These are phyloP conservation scores for Pandemis cinnamomeana DNA, from an alignment of 2,888 invertebrate species.

Conservation along the genomic window DNA sequence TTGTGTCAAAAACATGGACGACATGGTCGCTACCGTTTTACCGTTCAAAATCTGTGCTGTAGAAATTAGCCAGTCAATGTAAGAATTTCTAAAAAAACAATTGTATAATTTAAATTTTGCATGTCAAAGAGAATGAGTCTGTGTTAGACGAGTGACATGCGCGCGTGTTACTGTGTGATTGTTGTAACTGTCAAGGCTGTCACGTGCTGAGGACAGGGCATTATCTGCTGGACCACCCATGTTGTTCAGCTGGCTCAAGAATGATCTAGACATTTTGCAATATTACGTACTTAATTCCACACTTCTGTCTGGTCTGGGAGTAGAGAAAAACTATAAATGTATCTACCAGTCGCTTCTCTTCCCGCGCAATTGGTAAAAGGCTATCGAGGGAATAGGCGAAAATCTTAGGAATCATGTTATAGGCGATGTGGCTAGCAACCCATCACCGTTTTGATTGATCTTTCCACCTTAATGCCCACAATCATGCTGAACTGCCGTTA, in stretches of 20 bases:
- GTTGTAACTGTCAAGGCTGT: constrained; percentile 29
- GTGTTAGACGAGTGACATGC: not conserved
- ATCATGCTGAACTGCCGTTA: too few species aligned
- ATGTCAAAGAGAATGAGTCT: constrained; percentile 14
- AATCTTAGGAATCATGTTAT: too few species aligned
- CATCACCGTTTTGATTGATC: too few species aligned
- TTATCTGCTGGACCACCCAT: constrained; percentile 23
- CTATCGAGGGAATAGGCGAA: too few species aligned
- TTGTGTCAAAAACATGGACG: not conserved
- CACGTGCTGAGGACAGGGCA: not conserved
- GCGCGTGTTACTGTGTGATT: constrained; percentile 22
- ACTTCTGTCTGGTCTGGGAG: too few species aligned
- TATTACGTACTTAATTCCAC: not conserved
- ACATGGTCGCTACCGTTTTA: not conserved
- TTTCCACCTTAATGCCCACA: too few species aligned
- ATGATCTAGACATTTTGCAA: not conserved
- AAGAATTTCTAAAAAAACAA: constrained; percentile 8
- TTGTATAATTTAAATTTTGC: constrained; percentile 8
- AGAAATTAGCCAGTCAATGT: not conserved
- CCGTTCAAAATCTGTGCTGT: not conserved
- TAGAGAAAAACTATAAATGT: too few species aligned
- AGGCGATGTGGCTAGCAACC: too few species aligned
- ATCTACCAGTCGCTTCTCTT: too few species aligned
- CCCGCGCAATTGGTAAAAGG: too few species aligned
- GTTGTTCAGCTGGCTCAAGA: not conserved